Percentiles rank a stretch among this genome's conserved stretches.
phyloP scores from a whole-genome alignment of 1,140 invertebrate species.

The Drosophila baimaii region DNA sequence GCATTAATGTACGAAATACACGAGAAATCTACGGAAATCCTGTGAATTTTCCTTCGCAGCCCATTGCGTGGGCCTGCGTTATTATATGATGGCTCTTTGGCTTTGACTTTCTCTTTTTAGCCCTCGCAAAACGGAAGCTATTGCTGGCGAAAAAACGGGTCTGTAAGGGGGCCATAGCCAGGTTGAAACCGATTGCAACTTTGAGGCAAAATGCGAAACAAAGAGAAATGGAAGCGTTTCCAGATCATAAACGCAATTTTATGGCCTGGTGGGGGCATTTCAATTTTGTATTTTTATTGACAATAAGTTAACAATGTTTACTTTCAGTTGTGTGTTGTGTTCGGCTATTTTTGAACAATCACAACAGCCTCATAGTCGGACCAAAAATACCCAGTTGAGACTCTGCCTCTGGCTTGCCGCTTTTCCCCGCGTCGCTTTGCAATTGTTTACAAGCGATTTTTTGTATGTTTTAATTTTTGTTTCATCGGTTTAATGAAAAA shows the following conservation, averaged over 20 bases:
- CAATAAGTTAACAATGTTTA: slow-evolving; percentile 81
- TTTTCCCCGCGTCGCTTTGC: slow-evolving; percentile 19
- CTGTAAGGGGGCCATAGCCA: slow-evolving; percentile 12
- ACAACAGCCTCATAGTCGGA: slow-evolving; percentile 31
- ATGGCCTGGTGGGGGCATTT: slow-evolving; percentile 59
- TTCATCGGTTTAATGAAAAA: slow-evolving; percentile 52
- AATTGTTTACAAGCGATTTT: slow-evolving; percentile 66
- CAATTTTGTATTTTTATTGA: slow-evolving; percentile 74
- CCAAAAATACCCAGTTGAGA: slow-evolving; percentile 20
- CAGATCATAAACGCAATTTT: slow-evolving; percentile 72
- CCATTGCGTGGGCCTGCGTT: slow-evolving; percentile 56
- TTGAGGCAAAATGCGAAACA: slow-evolving; percentile 32
- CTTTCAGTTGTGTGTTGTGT: slow-evolving; percentile 60
- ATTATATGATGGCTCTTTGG: slow-evolving; percentile 50
- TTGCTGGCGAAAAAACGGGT: slow-evolving; percentile 20
- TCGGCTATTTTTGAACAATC: slow-evolving; percentile 71
- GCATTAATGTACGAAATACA: slow-evolving; percentile 69
- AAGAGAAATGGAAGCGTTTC: slow-evolving; percentile 60
- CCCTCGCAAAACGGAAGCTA: slow-evolving; percentile 42
- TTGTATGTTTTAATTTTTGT: slow-evolving; percentile 58
- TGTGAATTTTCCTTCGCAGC: slow-evolving; percentile 54
- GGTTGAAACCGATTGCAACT: slow-evolving; percentile 37
- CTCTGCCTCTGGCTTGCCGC: slow-evolving; percentile 16
- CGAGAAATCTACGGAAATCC: slow-evolving; percentile 75
- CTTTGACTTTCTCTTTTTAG: slow-evolving; percentile 36